Conservation (phyloP, 2,797 vertebrate genomes). For the Mastacembelus armatus region DNA sequence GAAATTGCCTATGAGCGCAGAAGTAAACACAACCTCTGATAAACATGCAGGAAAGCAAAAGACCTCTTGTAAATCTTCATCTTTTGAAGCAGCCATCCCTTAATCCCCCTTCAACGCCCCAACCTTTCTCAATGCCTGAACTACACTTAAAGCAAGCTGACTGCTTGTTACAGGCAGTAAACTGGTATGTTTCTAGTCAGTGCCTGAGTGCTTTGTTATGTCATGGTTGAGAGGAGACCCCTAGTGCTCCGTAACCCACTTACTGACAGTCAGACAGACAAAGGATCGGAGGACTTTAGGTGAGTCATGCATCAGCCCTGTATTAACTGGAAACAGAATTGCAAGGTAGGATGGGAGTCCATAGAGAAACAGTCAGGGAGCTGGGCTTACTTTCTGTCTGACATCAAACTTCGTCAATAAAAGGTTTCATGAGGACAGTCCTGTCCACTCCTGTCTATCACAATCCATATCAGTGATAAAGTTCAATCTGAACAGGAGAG, state of each 20-base stretch:
- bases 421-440: slow-evolving; percentile 33
- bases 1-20: neutral
- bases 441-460: neutral
- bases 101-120: slow-evolving; percentile 47
- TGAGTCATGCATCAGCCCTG: slow-evolving; percentile 65
- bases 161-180: slow-evolving; percentile 59
- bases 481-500: too few relatives aligned
- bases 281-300: slow-evolving; percentile 49
- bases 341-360: slow-evolving; percentile 42
- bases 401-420: slow-evolving; percentile 36
- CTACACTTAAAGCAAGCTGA: slow-evolving; percentile 38
- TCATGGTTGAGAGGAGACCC: slow-evolving; percentile 65
- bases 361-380: slow-evolving; percentile 27
- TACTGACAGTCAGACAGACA: slow-evolving; percentile 45
- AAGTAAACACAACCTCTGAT: slow-evolving; percentile 41
- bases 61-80: slow-evolving; percentile 53
- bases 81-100: slow-evolving; percentile 24
- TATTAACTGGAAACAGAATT: slow-evolving; percentile 48
- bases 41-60: slow-evolving; percentile 55
- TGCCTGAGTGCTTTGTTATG: slow-evolving; percentile 58
- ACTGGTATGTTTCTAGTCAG: slow-evolving; percentile 53
- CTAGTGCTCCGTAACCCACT: slow-evolving; percentile 56
- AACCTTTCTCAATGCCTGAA: slow-evolving; percentile 38
- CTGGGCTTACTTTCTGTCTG: slow-evolving; percentile 24
- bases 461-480: neutral